A percentile compares a stretch with the other conserved stretches of the same genome.
These are phyloP conservation scores for Athene cunicularia DNA, from an alignment of 2,113 vertebrate species.

Conservation along the genomic window DNA sequence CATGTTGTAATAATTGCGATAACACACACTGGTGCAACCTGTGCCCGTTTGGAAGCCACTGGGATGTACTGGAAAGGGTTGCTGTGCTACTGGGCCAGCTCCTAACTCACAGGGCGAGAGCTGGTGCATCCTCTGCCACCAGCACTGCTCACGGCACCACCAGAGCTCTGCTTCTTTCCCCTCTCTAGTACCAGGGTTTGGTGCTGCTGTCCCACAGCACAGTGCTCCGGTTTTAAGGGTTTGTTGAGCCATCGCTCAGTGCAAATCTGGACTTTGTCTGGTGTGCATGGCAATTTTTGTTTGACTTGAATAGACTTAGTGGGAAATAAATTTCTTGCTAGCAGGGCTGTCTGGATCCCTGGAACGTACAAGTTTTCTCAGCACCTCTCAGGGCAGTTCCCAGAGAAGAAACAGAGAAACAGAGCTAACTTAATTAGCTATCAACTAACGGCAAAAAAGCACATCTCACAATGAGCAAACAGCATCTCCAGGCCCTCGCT, in stretches of 20 bases:
- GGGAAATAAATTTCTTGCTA: background rate
- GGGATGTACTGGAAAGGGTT: background rate
- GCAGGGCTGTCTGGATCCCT: background rate
- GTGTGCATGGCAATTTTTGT: background rate
- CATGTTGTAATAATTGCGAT: accelerated
- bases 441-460: background rate
- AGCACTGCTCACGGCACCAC: accelerated
- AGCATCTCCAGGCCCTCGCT: background rate
- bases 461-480: background rate
- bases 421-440: constrained; percentile 22
- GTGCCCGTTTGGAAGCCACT: background rate
- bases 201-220: background rate
- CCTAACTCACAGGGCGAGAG: background rate
- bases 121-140: background rate
- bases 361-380: background rate
- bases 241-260: background rate
- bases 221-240: background rate
- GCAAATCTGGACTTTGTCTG: background rate
- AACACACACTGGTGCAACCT: background rate
- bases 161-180: background rate
- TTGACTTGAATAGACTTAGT: background rate
- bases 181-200: accelerated
- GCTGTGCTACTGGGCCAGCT: background rate
- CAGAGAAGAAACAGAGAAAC: background rate
- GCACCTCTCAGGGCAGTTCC: background rate